Percentiles rank a stretch among this genome's conserved stretches.
These are phyloP conservation scores for Sphyrna mokarran DNA, from an alignment of 2,113 vertebrate species.

Conservation along the genomic window DNA sequence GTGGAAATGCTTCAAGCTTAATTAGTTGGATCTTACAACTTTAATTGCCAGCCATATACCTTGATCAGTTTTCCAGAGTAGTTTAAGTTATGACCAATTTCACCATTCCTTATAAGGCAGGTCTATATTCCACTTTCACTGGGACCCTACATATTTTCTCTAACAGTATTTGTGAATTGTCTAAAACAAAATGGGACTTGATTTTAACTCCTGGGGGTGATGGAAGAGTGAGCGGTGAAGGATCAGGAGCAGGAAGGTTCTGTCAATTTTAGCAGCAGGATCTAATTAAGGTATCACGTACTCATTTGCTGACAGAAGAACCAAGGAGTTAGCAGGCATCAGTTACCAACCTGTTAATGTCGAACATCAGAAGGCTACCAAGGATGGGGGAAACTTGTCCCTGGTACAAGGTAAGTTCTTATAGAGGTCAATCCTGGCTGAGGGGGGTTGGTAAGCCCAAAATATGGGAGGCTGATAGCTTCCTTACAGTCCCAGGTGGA, in stretches of 20 bases:
- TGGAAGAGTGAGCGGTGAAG: background rate
- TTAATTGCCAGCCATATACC: background rate
- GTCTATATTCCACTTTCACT: constrained; percentile 41
- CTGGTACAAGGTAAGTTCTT: background rate
- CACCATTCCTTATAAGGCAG: constrained; percentile 43
- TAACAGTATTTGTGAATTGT: constrained; percentile 45
- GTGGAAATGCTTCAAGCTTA: background rate
- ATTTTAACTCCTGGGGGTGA: constrained; percentile 17
- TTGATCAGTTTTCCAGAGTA: background rate
- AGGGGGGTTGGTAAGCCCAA: background rate
- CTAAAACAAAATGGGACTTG: constrained; percentile 46
- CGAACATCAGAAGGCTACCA: background rate
- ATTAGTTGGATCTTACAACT: background rate
- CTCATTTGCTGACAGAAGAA: background rate
- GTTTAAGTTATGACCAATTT: constrained; percentile 26
- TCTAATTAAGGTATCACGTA: background rate
- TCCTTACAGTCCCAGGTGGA: background rate
- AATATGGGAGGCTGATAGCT: background rate
- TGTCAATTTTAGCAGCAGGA: background rate
- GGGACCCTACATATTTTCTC: constrained; percentile 46
- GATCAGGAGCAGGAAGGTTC: background rate
- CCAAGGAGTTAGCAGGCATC: background rate
- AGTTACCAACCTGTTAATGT: background rate
- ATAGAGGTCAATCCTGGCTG: background rate
- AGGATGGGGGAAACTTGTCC: background rate